These are phyloP conservation scores for Cremastobaeus sp. DNA, from an alignment of 2,888 invertebrate species.

Conservation along the genomic window DNA sequence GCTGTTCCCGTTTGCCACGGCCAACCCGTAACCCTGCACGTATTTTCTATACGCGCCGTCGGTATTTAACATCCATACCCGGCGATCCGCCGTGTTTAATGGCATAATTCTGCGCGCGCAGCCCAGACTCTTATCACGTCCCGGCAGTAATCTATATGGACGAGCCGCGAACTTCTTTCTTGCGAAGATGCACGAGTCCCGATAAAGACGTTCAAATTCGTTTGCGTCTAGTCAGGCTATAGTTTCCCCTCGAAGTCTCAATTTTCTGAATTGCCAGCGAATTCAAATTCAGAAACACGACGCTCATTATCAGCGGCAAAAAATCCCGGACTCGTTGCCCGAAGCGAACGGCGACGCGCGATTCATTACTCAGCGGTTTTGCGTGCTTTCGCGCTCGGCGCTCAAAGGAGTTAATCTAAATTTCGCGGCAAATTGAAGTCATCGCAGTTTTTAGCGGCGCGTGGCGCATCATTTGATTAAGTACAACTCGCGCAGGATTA, in stretches of 20 bases:
- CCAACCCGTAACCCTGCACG: conserved; percentile 50
- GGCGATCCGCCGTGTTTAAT: conserved; percentile 65
- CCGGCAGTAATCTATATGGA: conserved; percentile 55
- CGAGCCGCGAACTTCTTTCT: conserved; percentile 47
- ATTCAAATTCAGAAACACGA: neutral
- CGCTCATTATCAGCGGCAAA: no score
- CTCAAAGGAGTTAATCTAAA: conserved; percentile 29
- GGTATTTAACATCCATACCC: conserved; percentile 68
- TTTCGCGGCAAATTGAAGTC: conserved; percentile 22
- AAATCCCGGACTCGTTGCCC: no score
- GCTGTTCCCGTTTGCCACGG: conserved; percentile 32
- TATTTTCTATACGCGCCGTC: conserved; percentile 55
- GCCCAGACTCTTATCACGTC: conserved; percentile 60
- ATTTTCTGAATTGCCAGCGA: conserved; percentile 27
- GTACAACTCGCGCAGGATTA: conserved; percentile 23
- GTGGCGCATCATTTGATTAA: conserved; percentile 46
- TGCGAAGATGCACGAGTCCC: conserved; percentile 46
- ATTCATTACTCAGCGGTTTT: no score
- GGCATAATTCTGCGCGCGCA: conserved; percentile 65
- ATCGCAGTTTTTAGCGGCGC: conserved; percentile 21
- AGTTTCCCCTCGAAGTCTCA: conserved; percentile 28
- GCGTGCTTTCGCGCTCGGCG: no score
- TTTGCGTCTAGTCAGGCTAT: conserved; percentile 23
- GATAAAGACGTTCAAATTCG: conserved; percentile 46
- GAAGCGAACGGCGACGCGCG: no score